Evolutionary conservation across 2,888 invertebrate genomes (phyloP), one percentile per base, ranked within the genome.

Genomic region (Xestia c-nigrum): DNA sequence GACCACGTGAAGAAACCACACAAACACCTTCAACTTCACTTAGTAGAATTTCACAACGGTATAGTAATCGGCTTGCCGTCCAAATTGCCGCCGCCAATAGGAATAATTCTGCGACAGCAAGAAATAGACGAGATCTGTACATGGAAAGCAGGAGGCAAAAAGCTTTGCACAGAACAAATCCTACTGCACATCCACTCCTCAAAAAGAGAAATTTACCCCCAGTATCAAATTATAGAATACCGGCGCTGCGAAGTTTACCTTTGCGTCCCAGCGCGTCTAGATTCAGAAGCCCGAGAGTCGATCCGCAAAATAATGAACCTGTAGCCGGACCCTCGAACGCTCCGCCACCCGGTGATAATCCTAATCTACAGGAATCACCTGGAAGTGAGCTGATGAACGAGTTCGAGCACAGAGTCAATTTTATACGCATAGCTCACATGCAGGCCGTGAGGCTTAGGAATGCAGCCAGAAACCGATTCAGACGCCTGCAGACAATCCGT

Each of bases 1-100:
- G 76, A 73, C 86, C 86, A 71, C 76, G 72, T 65, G 81, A 88
- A 43, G 85, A 91, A 66, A 43, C 64, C 16, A 64, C 64, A 64
- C 64, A 64, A 64, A 77, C 84, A 5, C 80, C 90, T 21, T 74
- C 88, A 19, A 83, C 89, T 24, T 82, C 89, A 47, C 78, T 90
- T 2, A 87, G 76, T 65, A 82, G 84, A 57, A 78, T 80, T 40
- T 80, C 90, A 6, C 94, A 95, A 79, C 90, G 90, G 64, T 96
- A 95, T 95, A 96, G 96, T 82, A 94, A 94, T 85, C 94, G 96
- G 1, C 92, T 97, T 19, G 96, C 96, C 1, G 96, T 96, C 9
- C 96, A 96, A 87, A 97, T 97, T 81, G 91, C 97, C 12, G 96
- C 94, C 19, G 97, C 96, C 0, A 97, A 97, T 79, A 93, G 95